Evolutionary conservation across 2,113 vertebrate species (phyloP), one percentile per base, ranked within the genome.

Genomic region (Gambusia holbrooki): DNA sequence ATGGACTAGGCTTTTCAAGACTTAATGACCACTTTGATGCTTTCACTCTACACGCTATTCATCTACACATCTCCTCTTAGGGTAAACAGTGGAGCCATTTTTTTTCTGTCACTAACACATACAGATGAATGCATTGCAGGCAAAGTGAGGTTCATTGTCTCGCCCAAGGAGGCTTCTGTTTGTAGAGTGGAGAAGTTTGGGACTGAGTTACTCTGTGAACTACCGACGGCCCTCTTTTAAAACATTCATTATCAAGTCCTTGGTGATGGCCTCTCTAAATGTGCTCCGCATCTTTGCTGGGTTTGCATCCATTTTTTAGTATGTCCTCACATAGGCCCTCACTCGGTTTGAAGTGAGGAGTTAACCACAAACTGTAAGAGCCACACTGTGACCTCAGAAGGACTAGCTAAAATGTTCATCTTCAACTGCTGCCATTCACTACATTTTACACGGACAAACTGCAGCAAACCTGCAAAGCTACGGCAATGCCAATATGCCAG

Each of bases 191-290:
- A 19, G 29, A 64, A 64, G 65, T 58, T 58, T 58, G 25, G 10
- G 51, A n/a, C 22, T n/a, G 8, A 58, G 25, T 0, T n/a, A 66
- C 35, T 67, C 65, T 7, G 8, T 35, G 65, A 45, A 27, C n/a
- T 29, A 67, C 65, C n/a, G 14, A 22, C 22, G 25, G 33, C 63
- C 10, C 42, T 64, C 62, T 33, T 51, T 65, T 45, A 73, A 64
- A 73, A 51, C 62, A 65, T 64, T 48, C 40, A 74, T 74, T 30
- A 65, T 51, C 14, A 60, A 60, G 63, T 40, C 48, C 15, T 60
- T 4, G 30, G 32, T 66, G 63, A 60, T 58, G 73, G 63, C 48
- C 32, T 35, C 67, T 65, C 30, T 40, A 58, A 66, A 35, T 60
- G 32, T 29, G 45, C 17, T 73, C 5, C n/a, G 10, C 35, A 33